phyloP scores from a whole-genome alignment of 2,888 invertebrate species.

The Notodonta ziczac region DNA sequence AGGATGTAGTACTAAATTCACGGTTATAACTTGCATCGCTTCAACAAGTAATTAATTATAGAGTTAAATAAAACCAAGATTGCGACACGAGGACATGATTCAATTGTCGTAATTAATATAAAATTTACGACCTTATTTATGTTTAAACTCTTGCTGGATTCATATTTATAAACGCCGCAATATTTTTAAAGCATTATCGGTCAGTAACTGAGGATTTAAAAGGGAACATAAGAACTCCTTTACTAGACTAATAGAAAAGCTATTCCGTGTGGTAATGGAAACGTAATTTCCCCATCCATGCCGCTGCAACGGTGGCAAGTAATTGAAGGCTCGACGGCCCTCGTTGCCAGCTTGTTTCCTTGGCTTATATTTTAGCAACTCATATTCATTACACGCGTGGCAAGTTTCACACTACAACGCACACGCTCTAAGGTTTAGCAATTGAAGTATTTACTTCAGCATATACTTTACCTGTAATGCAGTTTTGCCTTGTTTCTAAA shows the following conservation, averaged over 20 bases:
- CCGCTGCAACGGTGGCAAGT: neutral
- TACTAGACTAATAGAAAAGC: neutral
- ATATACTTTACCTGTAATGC: neutral
- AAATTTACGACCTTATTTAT: neutral
- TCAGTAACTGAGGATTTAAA: too few species aligned
- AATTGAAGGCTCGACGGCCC: neutral
- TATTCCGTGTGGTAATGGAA: neutral
- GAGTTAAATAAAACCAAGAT: neutral
- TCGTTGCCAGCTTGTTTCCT: neutral
- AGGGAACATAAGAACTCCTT: too few species aligned
- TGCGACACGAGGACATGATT: neutral
- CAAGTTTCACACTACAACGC: constrained; percentile 4
- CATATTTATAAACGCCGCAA: too few species aligned
- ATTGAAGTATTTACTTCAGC: neutral
- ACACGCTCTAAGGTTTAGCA: constrained; percentile 4
- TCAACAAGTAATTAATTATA: constrained; percentile 5
- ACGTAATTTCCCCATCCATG: neutral
- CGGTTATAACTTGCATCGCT: neutral
- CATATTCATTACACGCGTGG: constrained; percentile 5
- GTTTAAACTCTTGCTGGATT: neutral
- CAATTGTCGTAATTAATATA: neutral
- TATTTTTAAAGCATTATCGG: too few species aligned
- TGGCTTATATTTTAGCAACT: constrained; percentile 2
- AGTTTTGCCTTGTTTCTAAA: neutral
- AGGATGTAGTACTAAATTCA: neutral